Percentiles rank a stretch among this genome's conserved stretches.
These are phyloP conservation scores for Nymphalis urticae DNA, from an alignment of 2,888 invertebrate species.

Conservation along the genomic window DNA sequence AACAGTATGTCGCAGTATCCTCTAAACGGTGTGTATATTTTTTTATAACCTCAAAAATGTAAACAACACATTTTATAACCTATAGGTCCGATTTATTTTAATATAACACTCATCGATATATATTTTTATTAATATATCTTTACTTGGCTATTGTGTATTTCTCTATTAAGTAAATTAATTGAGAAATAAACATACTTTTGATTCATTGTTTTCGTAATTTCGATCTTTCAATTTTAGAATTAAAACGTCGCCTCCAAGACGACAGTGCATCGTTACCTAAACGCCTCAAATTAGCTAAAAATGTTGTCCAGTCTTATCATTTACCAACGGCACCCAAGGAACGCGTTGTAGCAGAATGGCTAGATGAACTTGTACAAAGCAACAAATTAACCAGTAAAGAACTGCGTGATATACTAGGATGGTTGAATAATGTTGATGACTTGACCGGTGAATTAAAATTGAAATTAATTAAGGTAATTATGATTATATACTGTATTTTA, in stretches of 20 bases:
- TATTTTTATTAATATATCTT: not conserved
- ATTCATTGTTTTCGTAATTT: not conserved
- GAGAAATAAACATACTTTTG: not conserved
- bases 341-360: constrained; percentile 76
- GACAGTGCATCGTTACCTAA: constrained; percentile 70
- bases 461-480: constrained; percentile 64
- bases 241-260: constrained; percentile 72
- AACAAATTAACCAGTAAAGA: constrained; percentile 56
- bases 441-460: constrained; percentile 64
- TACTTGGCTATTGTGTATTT: too few relatives aligned
- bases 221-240: constrained; percentile 56
- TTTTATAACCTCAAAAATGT: constrained; percentile 47
- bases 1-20: constrained; percentile 65
- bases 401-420: constrained; percentile 59
- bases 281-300: constrained; percentile 78
- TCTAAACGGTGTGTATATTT: constrained; percentile 60
- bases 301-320: constrained; percentile 72
- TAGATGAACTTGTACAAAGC: constrained; percentile 55
- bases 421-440: constrained; percentile 60
- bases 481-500: constrained; percentile 1
- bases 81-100: not conserved
- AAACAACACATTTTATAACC: constrained; percentile 33
- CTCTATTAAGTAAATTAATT: too few relatives aligned
- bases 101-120: not conserved
- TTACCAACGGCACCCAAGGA: constrained; percentile 76